These are phyloP conservation scores for Thunnus thynnus DNA, from an alignment of 2,113 vertebrate genomes.

Conservation along the genomic window DNA sequence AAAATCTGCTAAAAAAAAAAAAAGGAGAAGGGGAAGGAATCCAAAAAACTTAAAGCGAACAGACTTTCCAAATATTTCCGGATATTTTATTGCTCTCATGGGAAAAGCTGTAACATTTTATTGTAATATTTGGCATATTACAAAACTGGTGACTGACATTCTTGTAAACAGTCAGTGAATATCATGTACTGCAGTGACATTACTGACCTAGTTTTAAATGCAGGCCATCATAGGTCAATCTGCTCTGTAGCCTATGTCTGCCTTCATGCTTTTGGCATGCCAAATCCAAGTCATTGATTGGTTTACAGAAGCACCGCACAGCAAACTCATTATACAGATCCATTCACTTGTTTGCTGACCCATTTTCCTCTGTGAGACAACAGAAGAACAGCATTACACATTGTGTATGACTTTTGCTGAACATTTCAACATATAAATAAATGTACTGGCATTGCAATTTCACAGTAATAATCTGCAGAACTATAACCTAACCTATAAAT, in stretches of 20 bases:
- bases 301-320: constrained; percentile 50
- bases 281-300: constrained; percentile 72
- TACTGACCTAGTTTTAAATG: constrained; percentile 70
- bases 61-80: not conserved
- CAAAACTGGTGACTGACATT: constrained; percentile 5
- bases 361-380: constrained; percentile 42
- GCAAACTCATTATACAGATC: constrained; percentile 65
- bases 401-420: not conserved
- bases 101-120: constrained; percentile 15
- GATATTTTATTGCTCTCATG: constrained; percentile 14
- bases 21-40: not conserved
- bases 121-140: not conserved
- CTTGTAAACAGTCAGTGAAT: constrained; percentile 27
- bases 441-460: not conserved
- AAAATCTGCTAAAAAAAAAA: not conserved
- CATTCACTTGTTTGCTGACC: constrained; percentile 71
- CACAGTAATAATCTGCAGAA: no score
- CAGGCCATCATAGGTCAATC: constrained; percentile 43
- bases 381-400: constrained; percentile 18
- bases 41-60: constrained; percentile 3
- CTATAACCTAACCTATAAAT: not conserved
- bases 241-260: constrained; percentile 30
- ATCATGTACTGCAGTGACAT: constrained; percentile 21
- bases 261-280: constrained; percentile 42
- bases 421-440: not conserved